These are phyloP conservation scores for Scaeva pyrastri DNA, from an alignment of 2,888 invertebrate species.

Conservation along the genomic window DNA sequence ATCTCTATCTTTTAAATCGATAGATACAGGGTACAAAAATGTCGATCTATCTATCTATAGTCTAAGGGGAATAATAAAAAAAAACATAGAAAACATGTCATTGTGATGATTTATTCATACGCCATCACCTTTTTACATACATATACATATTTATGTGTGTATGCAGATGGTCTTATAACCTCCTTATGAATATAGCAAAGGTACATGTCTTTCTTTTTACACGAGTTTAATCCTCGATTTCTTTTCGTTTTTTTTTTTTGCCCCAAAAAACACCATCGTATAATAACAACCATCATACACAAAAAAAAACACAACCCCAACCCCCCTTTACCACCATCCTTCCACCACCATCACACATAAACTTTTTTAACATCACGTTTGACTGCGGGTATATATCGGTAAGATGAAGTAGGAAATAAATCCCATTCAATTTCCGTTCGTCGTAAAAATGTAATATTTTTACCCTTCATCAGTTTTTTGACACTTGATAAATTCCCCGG, in stretches of 20 bases:
- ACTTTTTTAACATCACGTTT: neutral
- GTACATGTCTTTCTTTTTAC: neutral
- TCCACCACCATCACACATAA: too few species aligned
- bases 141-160: too few species aligned
- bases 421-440: constrained; percentile 62
- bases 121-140: neutral
- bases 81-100: constrained; percentile 48
- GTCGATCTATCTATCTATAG: constrained; percentile 13
- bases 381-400: neutral
- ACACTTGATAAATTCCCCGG: constrained; percentile 81
- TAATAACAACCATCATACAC: neutral
- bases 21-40: neutral
- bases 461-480: constrained; percentile 72
- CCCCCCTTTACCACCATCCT: neutral
- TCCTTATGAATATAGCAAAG: neutral
- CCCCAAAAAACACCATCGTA: neutral
- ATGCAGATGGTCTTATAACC: neutral
- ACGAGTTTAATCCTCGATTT: neutral
- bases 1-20: neutral
- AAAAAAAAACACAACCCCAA: too few species aligned
- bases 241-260: neutral
- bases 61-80: constrained; percentile 6
- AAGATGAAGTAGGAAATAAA: constrained; percentile 22
- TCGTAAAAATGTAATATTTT: constrained; percentile 42
- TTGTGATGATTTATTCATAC: constrained; percentile 67